Percentiles rank a stretch among this genome's conserved stretches.
Evolutionary conservation across 2,113 vertebrate species (phyloP).

Genomic region (Gymnocephalus cernua): DNA sequence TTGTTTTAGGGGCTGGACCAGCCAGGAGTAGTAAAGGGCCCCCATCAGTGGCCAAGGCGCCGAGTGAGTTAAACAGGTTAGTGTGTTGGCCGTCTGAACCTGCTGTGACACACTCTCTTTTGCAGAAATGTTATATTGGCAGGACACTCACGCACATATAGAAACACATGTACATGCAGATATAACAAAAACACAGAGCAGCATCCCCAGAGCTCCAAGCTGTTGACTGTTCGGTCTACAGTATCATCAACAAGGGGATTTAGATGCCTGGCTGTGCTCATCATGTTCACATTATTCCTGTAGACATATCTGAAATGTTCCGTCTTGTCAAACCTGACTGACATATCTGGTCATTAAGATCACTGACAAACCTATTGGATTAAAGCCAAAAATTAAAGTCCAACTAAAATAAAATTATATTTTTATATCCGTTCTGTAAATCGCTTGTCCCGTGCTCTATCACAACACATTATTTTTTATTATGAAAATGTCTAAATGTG

Average conservation of each 20-base stretch:
- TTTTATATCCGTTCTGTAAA: neutral
- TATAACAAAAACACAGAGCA: constrained; percentile 14
- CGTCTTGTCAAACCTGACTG: neutral
- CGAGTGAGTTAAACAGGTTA: constrained; percentile 80
- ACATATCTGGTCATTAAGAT: neutral
- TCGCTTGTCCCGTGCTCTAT: neutral
- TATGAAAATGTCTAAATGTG: too few relatives aligned
- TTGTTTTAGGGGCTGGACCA: constrained; percentile 78
- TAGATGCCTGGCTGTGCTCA: constrained; percentile 4
- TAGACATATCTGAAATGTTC: neutral
- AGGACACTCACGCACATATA: constrained; percentile 10
- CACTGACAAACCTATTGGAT: neutral
- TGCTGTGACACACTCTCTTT: constrained; percentile 63
- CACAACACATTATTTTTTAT: too few relatives aligned
- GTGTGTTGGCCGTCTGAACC: constrained; percentile 77
- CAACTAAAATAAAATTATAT: neutral
- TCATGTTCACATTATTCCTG: neutral
- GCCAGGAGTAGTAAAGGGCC: constrained; percentile 65
- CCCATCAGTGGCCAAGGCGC: constrained; percentile 77
- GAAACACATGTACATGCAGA: constrained; percentile 24
- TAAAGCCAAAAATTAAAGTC: neutral
- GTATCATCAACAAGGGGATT: constrained; percentile 9
- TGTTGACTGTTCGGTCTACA: constrained; percentile 13
- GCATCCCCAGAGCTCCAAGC: constrained; percentile 8
- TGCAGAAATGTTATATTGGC: constrained; percentile 26